These are phyloP conservation scores for Allochrocebus solatus DNA, from an alignment of 2,797 vertebrate species.

Conservation along the genomic window DNA sequence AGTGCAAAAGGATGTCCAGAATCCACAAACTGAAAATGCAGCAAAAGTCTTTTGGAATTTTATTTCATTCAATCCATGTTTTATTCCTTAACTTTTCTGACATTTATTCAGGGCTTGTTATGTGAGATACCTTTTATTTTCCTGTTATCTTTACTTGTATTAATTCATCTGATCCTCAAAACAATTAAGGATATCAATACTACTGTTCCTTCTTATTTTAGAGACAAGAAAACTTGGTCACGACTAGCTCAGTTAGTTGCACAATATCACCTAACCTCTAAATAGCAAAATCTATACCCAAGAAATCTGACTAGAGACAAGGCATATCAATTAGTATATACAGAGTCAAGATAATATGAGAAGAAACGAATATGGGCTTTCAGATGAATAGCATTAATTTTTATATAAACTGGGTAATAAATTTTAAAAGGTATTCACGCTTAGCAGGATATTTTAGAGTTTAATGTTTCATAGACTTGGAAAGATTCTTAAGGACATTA, in stretches of 20 bases:
- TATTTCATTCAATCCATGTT: not conserved
- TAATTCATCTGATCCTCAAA: not conserved
- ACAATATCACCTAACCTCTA: not conserved
- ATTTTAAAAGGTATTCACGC: not conserved
- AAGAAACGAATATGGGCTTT: not conserved
- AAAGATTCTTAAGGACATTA: not conserved
- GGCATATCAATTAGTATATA: not conserved
- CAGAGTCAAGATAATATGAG: not conserved
- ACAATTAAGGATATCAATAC: not conserved
- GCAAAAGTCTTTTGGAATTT: not conserved
- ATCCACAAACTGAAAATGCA: not conserved
- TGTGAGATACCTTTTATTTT: not conserved
- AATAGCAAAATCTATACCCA: not conserved
- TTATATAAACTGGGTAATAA: not conserved
- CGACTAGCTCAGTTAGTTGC: not conserved
- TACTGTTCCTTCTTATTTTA: not conserved
- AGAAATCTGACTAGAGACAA: not conserved
- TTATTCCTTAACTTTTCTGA: not conserved
- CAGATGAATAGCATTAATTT: not conserved
- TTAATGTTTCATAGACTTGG: not conserved
- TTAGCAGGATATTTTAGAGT: not conserved
- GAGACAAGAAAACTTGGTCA: not conserved
- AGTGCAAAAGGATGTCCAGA: not conserved
- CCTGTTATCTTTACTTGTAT: not conserved
- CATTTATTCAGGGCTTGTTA: not conserved